Evolutionary conservation across 2,113 vertebrate species (phyloP), one percentile per base, ranked within the genome.

Genomic region (Rissa tridactyla): DNA sequence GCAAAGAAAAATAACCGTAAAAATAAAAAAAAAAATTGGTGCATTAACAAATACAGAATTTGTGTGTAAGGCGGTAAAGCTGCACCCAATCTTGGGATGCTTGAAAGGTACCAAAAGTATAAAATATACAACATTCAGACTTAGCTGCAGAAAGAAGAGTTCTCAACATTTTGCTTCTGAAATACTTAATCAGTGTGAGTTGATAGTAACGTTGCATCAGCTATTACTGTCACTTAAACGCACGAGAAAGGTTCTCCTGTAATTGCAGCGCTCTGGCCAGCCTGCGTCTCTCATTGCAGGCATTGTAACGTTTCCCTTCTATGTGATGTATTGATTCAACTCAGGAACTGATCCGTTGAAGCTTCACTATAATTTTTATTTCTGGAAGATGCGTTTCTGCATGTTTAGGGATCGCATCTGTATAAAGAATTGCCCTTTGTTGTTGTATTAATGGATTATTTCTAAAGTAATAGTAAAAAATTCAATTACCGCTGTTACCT

Each of bases 401-500:
- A 5, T 15, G 13, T 64, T 75, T 49, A 82, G 26, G 69, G 25
- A 61, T 80, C 47, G 17, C 26, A 11, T 66, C 17, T 66, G 3
- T 62, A 22, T 62, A 54, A 47, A 79, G 49, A 18, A 54, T 30
- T 69, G 34, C 29, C 66, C 36, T 79, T 40, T 58, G 17, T 19
- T 64, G 18, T 54, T 89, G 51, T 62, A 40, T 52, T 52, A 64
- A 85, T 55, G 44, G 30, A 64, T 2, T 58, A 75, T 62, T 88
- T 75, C 92, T 90, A 26, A 94, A 80, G 42, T 90, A 97, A 83
- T 82, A 90, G 77, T 91, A 95, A 94, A 95, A 96, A 90, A 97
- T 94, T 87, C 72, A 95, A 65, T 99, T 99, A 99, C 99, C 98
- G 98, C 98, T 94, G 99, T 98, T 98, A 99, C 98, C 98, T 99